Evolutionary conservation across 2,113 vertebrate genomes (phyloP), one percentile per base, ranked within the genome.

Genomic region (Pseudonaja textilis): DNA sequence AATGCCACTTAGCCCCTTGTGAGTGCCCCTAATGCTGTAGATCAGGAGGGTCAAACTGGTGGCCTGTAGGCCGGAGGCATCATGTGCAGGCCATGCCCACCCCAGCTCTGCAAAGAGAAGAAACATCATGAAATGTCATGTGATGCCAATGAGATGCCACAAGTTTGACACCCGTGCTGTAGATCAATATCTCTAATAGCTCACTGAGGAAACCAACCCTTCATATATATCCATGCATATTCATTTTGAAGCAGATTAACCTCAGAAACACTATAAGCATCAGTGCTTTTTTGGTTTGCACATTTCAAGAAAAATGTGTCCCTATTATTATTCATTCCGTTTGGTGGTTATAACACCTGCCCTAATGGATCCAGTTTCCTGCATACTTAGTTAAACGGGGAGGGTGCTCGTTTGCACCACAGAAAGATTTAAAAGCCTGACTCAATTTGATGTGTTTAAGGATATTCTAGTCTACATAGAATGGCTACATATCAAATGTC

Each of bases 41-140:
- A 81, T 7, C 34, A 39, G 7, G 23, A 25, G 57, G 8, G 23
- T 59, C 57, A 59, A 59, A 59, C 8, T 59, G 25, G 57, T 0
- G 1, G 57, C 57, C 25, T 9, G 1, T 3, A 2, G 23, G 23
- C 8, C 1, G 0, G 57, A 59, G 11, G 9, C 3, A 3, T 26
- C 25, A 61, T 25, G 3, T 4, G 25, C 25, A 61, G 59, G 3
- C 3, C 59, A 11, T 7, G 2, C 25, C 9, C 6, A 6, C 25
- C 9, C 25, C 57, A 61, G 57, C 57, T 61, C 25, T 1, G 9
- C 1, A 3, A 61, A 26, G 57, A 8, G 23, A 61, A 61, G 23
- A 61, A 61, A 61, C 9, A 10, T 10, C 1, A 23, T 3, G 9
- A 61, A 61, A 26, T 10, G 9, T 61, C 57, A 61, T 8, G 7